Evolutionary conservation across 2,888 invertebrate genomes (phyloP).

Genomic region (Brenthis hecate): DNA sequence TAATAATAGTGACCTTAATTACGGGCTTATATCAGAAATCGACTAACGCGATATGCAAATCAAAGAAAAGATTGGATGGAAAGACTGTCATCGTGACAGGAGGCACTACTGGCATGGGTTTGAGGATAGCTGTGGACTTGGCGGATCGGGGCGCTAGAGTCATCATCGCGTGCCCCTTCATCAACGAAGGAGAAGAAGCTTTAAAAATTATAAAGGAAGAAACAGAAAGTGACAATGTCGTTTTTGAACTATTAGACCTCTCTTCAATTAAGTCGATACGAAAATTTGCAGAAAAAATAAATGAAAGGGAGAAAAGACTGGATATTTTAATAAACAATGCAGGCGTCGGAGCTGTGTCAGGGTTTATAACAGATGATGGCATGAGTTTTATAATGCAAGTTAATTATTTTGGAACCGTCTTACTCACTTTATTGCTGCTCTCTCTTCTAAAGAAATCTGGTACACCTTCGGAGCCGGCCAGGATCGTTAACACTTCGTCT

Average conservation of each 20-base stretch:
- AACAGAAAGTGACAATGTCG: no score
- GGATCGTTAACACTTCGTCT: constrained; percentile 89
- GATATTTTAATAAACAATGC: constrained; percentile 94
- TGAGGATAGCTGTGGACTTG: no score
- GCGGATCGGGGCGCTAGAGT: no score
- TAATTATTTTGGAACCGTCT: constrained; percentile 95
- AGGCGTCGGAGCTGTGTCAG: constrained; percentile 85
- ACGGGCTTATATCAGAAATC: neutral
- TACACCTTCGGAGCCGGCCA: constrained; percentile 80
- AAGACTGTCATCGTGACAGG: no score
- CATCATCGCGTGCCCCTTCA: no score
- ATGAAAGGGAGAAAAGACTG: constrained; percentile 69
- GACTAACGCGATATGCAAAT: no score
- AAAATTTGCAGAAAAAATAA: constrained; percentile 35
- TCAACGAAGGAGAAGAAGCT: no score
- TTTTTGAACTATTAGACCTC: no score
- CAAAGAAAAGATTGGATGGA: no score
- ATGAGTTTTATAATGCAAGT: constrained; percentile 93
- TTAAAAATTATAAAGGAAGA: no score
- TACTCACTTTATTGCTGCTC: constrained; percentile 92
- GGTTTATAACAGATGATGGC: constrained; percentile 86
- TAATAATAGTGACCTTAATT: no score
- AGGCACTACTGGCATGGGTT: no score
- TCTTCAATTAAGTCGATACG: constrained; percentile 51
- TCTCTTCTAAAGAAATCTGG: constrained; percentile 85